Conservation (phyloP, 2,113 vertebrate species). For the Gracilinanus agilis region DNA sequence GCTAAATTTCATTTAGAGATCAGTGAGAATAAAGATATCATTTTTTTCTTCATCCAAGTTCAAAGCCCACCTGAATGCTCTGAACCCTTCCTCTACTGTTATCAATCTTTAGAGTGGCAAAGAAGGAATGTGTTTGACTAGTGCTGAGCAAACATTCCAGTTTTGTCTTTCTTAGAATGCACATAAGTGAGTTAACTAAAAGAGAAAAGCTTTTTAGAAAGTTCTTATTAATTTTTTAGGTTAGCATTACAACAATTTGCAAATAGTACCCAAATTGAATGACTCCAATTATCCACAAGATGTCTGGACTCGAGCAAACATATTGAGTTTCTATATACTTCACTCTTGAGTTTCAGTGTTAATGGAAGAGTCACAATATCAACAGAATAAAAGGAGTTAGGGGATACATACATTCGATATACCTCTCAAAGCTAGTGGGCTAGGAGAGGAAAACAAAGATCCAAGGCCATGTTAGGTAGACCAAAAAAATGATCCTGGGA, state of each 20-base stretch:
- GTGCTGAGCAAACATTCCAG: background rate
- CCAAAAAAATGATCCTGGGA: constrained; percentile 16
- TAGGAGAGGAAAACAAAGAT: background rate
- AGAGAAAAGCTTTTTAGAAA: background rate
- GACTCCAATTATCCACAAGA: background rate
- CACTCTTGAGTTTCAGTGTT: background rate
- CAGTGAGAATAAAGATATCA: background rate
- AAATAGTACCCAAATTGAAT: background rate
- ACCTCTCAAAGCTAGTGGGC: background rate
- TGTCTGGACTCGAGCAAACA: background rate
- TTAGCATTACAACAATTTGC: background rate
- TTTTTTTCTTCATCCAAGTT: background rate
- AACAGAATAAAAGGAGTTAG: background rate
- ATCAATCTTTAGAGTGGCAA: background rate
- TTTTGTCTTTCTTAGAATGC: background rate
- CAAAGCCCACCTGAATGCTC: background rate
- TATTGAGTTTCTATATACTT: background rate
- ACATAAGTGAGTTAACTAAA: background rate
- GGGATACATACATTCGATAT: background rate
- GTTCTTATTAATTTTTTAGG: background rate
- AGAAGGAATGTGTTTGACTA: background rate
- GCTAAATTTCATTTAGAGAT: background rate
- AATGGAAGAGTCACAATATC: background rate
- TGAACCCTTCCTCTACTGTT: background rate
- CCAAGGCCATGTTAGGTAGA: background rate